Evolutionary conservation across 2,888 invertebrate genomes (phyloP).

Genomic region (Dolomedes plantarius): DNA sequence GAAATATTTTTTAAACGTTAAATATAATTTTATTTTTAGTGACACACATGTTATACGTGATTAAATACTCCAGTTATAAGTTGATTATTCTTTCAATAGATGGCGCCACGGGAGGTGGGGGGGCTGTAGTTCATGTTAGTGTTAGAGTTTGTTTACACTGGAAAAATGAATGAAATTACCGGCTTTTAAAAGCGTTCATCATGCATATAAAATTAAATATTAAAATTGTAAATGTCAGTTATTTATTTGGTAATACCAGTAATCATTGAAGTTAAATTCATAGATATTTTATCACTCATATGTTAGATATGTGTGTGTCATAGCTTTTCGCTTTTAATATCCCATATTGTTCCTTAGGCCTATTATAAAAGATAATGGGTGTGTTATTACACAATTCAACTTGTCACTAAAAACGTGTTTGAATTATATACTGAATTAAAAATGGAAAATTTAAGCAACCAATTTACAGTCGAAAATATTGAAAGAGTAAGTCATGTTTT

Average conservation of each 20-base stretch:
- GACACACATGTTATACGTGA: background rate
- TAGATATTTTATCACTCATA: no score
- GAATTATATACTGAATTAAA: no score
- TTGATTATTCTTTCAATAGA: background rate
- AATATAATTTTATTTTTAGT: background rate
- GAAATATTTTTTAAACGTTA: background rate
- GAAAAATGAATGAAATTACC: constrained; percentile 1
- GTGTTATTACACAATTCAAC: background rate
- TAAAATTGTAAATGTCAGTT: no score
- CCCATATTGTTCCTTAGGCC: background rate
- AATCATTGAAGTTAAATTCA: no score
- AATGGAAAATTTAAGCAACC: constrained; percentile 41
- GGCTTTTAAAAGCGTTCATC: background rate
- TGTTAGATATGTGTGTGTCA: background rate
- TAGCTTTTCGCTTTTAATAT: background rate
- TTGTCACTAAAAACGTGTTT: no score
- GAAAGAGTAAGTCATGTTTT: constrained; percentile 49
- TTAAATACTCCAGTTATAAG: background rate
- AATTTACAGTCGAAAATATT: constrained; percentile 52
- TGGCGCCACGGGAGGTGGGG: constrained; percentile 32
- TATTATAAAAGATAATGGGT: background rate
- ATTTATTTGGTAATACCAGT: no score
- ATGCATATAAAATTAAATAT: background rate
- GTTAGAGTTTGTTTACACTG: background rate
- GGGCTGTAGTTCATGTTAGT: constrained; percentile 15